Conservation (phyloP, 2,797 vertebrate species). For the Myotis daubentonii region DNA sequence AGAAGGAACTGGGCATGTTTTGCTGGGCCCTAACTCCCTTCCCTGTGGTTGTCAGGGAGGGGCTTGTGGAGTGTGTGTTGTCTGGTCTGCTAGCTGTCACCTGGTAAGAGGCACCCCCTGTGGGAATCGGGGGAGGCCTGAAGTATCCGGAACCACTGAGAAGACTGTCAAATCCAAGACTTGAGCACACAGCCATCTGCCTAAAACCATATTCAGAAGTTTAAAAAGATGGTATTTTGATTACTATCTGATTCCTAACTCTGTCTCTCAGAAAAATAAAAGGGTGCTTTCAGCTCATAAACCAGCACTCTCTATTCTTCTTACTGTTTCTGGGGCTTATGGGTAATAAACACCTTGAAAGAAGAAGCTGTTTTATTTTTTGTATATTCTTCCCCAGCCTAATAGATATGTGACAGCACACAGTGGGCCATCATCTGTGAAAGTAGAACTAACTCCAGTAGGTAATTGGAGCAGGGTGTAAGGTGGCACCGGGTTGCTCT, state of each 20-base stretch:
- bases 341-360: background rate
- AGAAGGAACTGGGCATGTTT: background rate
- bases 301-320: background rate
- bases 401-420: background rate
- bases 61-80: background rate
- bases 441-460: background rate
- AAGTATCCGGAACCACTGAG: background rate
- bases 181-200: background rate
- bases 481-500: background rate
- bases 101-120: background rate
- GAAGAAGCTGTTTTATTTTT: background rate
- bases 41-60: background rate
- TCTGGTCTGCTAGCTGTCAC: background rate
- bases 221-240: background rate
- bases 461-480: background rate
- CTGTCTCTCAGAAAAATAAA: background rate
- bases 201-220: background rate
- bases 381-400: background rate
- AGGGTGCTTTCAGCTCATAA: background rate
- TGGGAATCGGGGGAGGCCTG: background rate
- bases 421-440: background rate
- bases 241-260: background rate
- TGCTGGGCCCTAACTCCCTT: background rate
- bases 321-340: conserved; percentile 14
- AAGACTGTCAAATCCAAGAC: background rate